A percentile compares a stretch with the other conserved stretches of the same genome.
These are phyloP conservation scores for Pampus argenteus DNA, from an alignment of 2,797 vertebrate species.

Conservation along the genomic window DNA sequence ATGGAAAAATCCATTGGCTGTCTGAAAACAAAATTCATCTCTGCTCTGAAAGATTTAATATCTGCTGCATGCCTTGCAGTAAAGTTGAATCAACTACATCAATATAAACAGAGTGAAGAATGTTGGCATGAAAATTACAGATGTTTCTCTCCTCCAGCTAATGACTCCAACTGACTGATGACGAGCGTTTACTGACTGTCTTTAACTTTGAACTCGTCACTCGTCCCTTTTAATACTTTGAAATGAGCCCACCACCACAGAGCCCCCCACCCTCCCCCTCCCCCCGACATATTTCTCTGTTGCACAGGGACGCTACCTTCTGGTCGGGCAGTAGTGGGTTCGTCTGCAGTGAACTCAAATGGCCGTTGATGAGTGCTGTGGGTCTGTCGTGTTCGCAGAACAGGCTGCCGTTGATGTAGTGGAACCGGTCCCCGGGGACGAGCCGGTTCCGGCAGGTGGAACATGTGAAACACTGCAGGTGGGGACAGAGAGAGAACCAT, in stretches of 20 bases:
- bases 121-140: slow-evolving; percentile 87
- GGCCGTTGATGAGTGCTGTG: slow-evolving; percentile 99
- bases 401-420: slow-evolving; percentile 99
- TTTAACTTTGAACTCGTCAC: slow-evolving; percentile 82
- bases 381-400: slow-evolving; percentile 99
- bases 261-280: too few relatives aligned
- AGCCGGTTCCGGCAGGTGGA: slow-evolving; percentile 99
- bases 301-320: slow-evolving; percentile 88
- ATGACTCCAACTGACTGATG: slow-evolving; percentile 80
- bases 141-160: slow-evolving; percentile 68
- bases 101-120: slow-evolving; percentile 95
- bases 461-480: slow-evolving; percentile 96
- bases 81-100: slow-evolving; percentile 93
- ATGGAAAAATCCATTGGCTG: slow-evolving; percentile 96
- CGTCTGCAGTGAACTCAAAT: slow-evolving; percentile 99
- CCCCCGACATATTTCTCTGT: neutral
- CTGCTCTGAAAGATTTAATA: slow-evolving; percentile 95
- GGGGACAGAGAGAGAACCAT: slow-evolving; percentile 15
- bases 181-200: slow-evolving; percentile 87
- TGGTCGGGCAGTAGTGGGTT: slow-evolving; percentile 99
- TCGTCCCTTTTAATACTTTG: slow-evolving; percentile 13
- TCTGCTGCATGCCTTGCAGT: slow-evolving; percentile 90
- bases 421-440: slow-evolving; percentile 98
- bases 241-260: slow-evolving; percentile 5
- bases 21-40: slow-evolving; percentile 97